A percentile compares a stretch with the other conserved stretches of the same genome.
Conservation (phyloP, 1,140 invertebrate species). For the Chionoecetes opilio region DNA sequence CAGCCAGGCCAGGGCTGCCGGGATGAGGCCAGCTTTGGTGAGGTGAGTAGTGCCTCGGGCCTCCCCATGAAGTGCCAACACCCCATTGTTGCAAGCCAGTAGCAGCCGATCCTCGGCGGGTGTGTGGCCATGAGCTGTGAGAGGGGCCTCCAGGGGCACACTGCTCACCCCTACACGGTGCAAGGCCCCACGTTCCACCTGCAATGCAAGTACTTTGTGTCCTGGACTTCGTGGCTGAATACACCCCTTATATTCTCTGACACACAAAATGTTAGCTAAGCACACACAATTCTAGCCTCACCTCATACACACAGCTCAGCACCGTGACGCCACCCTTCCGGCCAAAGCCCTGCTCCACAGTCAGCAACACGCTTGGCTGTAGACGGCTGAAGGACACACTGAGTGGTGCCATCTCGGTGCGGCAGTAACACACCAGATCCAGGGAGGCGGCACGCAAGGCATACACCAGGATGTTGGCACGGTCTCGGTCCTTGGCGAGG, state of each 20-base stretch:
- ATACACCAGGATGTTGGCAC: constrained; percentile 91
- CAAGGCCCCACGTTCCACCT: constrained; percentile 83
- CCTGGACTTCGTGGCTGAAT: background rate
- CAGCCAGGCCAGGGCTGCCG: constrained; percentile 90
- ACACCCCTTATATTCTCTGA: too few relatives aligned
- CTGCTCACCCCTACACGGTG: constrained; percentile 88
- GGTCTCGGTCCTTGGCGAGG: constrained; percentile 90
- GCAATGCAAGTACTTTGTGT: background rate
- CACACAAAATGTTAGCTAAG: background rate
- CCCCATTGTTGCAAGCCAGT: constrained; percentile 90
- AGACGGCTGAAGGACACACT: constrained; percentile 88
- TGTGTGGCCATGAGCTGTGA: constrained; percentile 81
- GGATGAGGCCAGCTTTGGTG: constrained; percentile 87
- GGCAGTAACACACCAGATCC: constrained; percentile 87
- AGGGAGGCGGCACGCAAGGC: constrained; percentile 83
- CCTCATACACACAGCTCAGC: constrained; percentile 89
- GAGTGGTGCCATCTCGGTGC: constrained; percentile 90
- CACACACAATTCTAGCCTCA: constrained; percentile 84
- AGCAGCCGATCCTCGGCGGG: constrained; percentile 89
- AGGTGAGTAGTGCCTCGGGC: constrained; percentile 87
- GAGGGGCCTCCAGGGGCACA: constrained; percentile 88
- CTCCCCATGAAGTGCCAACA: constrained; percentile 89
- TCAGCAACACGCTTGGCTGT: constrained; percentile 88
- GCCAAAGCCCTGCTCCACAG: constrained; percentile 90
- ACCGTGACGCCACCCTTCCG: constrained; percentile 90